Conservation (phyloP, 2,888 invertebrate genomes). For the Axea sp. region DNA sequence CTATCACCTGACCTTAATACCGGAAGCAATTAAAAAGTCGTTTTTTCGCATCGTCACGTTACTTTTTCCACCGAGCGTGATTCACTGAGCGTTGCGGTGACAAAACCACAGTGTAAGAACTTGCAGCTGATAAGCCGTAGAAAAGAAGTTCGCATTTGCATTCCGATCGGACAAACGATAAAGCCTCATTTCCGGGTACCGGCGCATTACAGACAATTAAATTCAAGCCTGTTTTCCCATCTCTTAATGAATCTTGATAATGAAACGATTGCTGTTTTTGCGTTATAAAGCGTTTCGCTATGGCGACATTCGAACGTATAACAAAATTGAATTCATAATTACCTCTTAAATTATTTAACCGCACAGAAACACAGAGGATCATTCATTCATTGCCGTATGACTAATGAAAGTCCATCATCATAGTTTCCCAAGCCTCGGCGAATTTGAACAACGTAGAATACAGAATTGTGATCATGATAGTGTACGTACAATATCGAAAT, state of each 20-base stretch:
- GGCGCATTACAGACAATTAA: too few species aligned
- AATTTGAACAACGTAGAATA: slow-evolving; percentile 21
- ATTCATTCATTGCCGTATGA: slow-evolving; percentile 49
- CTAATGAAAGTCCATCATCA: slow-evolving; percentile 58
- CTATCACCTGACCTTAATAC: slow-evolving; percentile 26
- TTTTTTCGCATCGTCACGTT: slow-evolving; percentile 19
- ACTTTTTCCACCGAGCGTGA: slow-evolving; percentile 7
- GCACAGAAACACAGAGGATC: slow-evolving; percentile 28
- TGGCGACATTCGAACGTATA: slow-evolving; percentile 14
- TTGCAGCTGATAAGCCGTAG: slow-evolving; percentile 35
- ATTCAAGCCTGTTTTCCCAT: too few species aligned
- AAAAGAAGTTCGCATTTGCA: slow-evolving; percentile 59
- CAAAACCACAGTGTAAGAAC: slow-evolving; percentile 7
- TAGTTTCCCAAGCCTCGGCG: slow-evolving; percentile 38
- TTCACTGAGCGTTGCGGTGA: slow-evolving; percentile 2
- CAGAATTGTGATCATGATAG: slow-evolving; percentile 24
- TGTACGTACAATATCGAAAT: slow-evolving; percentile 36
- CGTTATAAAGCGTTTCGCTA: slow-evolving; percentile 2
- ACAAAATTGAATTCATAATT: slow-evolving; percentile 30
- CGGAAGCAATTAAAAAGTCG: slow-evolving; percentile 32
- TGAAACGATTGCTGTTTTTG: slow-evolving; percentile 63
- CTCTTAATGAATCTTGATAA: slow-evolving; percentile 61
- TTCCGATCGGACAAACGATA: slow-evolving; percentile 73
- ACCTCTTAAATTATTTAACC: slow-evolving; percentile 37
- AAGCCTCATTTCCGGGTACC: slow-evolving; percentile 71